Percentiles rank a stretch among this genome's conserved stretches.
Evolutionary conservation across 2,797 vertebrate species (phyloP).

Genomic region (Yasuhikotakia modesta): DNA sequence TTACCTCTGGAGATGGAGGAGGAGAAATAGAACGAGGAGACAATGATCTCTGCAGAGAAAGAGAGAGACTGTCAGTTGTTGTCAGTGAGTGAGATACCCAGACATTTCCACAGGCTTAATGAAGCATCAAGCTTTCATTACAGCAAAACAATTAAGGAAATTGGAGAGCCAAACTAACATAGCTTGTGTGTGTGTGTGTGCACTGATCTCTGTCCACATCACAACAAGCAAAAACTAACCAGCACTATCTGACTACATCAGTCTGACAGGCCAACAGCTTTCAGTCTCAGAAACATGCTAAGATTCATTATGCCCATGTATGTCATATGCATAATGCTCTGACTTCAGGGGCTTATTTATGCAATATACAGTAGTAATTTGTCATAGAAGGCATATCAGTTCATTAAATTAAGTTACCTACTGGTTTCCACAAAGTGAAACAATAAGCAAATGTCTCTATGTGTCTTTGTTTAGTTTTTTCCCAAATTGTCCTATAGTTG

Average conservation of each 20-base stretch:
- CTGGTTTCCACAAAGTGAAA: no score
- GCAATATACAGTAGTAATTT: no score
- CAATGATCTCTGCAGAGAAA: background rate
- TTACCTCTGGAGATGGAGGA: constrained; percentile 88
- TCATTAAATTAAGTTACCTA: no score
- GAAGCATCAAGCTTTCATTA: constrained; percentile 42
- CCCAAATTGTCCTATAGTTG: no score
- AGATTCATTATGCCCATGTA: background rate
- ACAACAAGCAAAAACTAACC: background rate
- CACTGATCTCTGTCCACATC: constrained; percentile 32
- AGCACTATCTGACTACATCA: constrained; percentile 14
- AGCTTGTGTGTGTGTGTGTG: constrained; percentile 14
- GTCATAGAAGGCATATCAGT: no score
- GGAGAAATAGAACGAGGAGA: constrained; percentile 81
- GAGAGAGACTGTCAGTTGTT: constrained; percentile 11
- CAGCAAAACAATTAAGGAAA: constrained; percentile 46
- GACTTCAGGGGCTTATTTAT: background rate
- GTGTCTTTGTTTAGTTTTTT: no score
- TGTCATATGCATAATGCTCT: background rate
- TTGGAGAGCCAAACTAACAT: constrained; percentile 19
- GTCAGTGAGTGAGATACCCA: constrained; percentile 60
- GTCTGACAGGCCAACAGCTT: background rate
- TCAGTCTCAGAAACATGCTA: no score
- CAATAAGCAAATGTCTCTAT: no score
- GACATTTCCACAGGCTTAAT: constrained; percentile 49